Evolutionary conservation across 2,113 vertebrate species (phyloP).

Genomic region (Cyrtonyx montezumae): DNA sequence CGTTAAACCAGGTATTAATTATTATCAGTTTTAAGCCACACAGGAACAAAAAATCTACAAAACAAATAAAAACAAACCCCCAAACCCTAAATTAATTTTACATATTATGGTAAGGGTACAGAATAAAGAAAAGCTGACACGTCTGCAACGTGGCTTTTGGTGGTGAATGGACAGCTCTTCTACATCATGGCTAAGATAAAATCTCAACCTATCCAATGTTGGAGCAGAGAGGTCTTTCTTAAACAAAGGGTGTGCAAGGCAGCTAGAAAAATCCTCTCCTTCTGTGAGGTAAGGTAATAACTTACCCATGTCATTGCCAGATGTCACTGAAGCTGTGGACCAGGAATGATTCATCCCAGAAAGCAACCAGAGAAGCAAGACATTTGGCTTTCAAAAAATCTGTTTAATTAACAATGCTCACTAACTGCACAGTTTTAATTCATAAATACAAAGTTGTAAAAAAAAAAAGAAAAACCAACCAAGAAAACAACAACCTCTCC

Average conservation of each 20-base stretch:
- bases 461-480: constrained; percentile 7
- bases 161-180: rapidly evolving
- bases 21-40: neutral
- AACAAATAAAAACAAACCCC: neutral
- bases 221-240: neutral
- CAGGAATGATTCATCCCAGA: neutral
- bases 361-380: constrained; percentile 33
- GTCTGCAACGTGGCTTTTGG: neutral
- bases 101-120: neutral
- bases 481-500: neutral
- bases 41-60: neutral
- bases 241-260: neutral
- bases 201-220: neutral
- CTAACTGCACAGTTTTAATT: constrained; percentile 52
- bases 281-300: neutral
- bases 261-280: neutral
- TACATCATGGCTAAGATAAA: neutral
- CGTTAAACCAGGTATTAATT: neutral
- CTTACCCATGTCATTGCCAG: neutral
- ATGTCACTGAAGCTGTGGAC: neutral
- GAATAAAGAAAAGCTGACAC: neutral
- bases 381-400: constrained; percentile 47
- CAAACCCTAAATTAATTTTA: neutral
- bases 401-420: constrained; percentile 56
- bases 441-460: constrained; percentile 61